Conservation (phyloP, 92 coral and sea anemone species). For the Bergia puertoricense region DNA sequence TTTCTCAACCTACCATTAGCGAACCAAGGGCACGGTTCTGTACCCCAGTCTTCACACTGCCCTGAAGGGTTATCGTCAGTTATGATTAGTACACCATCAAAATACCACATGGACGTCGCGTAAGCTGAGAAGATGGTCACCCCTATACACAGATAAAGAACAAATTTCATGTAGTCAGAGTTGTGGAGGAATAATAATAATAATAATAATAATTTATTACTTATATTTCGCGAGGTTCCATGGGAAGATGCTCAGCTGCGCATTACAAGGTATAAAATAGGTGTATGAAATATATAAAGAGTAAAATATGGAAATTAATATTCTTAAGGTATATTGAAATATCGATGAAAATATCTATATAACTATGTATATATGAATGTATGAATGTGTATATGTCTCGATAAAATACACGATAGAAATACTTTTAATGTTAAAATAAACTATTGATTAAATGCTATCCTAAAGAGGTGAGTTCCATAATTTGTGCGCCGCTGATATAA, state of each 20-base stretch:
- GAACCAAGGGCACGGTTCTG: too few relatives aligned
- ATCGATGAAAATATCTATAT: neutral
- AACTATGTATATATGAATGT: neutral
- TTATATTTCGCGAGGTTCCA: neutral
- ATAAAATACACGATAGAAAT: conserved; percentile 1
- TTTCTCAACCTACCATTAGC: too few relatives aligned
- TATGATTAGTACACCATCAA: too few relatives aligned
- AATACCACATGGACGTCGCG: too few relatives aligned
- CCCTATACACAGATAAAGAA: too few relatives aligned
- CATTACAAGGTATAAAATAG: neutral
- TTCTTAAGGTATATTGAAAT: neutral
- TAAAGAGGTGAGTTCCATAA: conserved; percentile 40
- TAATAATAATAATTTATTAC: neutral
- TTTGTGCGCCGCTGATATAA: neutral
- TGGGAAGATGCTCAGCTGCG: neutral
- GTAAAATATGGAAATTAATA: neutral
- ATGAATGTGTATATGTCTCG: neutral
- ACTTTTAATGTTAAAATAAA: conserved; percentile 1
- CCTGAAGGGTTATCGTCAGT: too few relatives aligned
- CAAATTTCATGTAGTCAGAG: too few relatives aligned
- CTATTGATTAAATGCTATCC: conserved; percentile 34
- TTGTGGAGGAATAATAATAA: neutral
- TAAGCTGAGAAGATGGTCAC: too few relatives aligned
- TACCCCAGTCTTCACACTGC: too few relatives aligned
- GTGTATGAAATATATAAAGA: neutral